Evolutionary conservation across 2,113 vertebrate genomes (phyloP), one percentile per base, ranked within the genome.

Genomic region (Panurus biarmicus): DNA sequence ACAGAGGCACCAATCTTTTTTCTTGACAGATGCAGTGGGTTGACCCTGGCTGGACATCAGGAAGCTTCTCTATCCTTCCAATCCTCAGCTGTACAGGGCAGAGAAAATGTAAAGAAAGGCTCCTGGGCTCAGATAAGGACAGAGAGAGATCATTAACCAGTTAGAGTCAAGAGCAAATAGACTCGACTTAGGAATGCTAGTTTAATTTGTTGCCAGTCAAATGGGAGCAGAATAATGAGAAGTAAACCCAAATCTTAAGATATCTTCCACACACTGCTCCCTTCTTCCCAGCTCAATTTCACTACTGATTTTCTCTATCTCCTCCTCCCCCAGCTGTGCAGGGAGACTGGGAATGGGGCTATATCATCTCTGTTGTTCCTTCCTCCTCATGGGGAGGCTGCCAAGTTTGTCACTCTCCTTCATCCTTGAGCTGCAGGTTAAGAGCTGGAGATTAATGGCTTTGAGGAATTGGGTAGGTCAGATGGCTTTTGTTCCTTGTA

Each of bases 291-390:
- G 20, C 38, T 67, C 62, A 19, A 5, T 53, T 82, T 69, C 21
- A 19, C 7, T 35, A 29, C 12, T 0, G 1, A 4, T 69, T 61
- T 75, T 82, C 54, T 69, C 24, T 54, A 3, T 28, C 5, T 61
- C 8, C 25, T 47, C 47, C 31, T 67, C 6, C 9, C 12, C 5
- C 11, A 40, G 29, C 17, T 35, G 17, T 26, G 38, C 40, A 61
- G n/a, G 62, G 24, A 28, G 16, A 22, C 7, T 6, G 7, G 10
- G 40, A 89, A 47, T 47, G 21, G 6, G 25, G 7, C 5, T 47
- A 6, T 25, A 11, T 13, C 23, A 20, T 81, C 38, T 51, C 23
- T 7, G 3, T 45, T 0, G 0, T 47, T 75, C 17, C 20, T 53
- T 53, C 45, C n/a, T 67, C 9, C 24, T 38, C 28, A n/a, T 6